Conservation (phyloP, 2,113 vertebrate species). For the Megaceryle torquata region DNA sequence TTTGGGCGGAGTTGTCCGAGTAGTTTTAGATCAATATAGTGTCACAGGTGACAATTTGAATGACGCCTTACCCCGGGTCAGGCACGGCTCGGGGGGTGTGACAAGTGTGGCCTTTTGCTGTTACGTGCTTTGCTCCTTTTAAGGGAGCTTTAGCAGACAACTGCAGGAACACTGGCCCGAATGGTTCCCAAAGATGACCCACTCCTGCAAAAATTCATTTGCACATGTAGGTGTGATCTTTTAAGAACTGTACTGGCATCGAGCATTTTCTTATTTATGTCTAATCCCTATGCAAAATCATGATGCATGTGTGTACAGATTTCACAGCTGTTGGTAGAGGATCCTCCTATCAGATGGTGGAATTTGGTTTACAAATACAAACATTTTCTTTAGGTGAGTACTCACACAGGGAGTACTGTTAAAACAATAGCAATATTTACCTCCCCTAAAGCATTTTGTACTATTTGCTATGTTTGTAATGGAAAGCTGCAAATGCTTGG, state of each 20-base stretch:
- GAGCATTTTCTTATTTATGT: not conserved
- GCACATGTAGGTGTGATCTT: fast-evolving
- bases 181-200: not conserved
- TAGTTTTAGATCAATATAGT: not conserved
- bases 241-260: not conserved
- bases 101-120: not conserved
- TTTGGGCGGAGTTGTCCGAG: not conserved
- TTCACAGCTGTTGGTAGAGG: not conserved
- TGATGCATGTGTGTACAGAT: not conserved
- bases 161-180: not conserved
- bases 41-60: not conserved
- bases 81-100: not conserved
- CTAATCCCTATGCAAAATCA: not conserved
- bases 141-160: not conserved
- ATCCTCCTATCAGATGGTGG: fast-evolving
- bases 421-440: not conserved
- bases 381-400: not conserved
- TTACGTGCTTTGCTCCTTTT: fast-evolving
- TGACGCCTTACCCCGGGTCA: not conserved
- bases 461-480: not conserved
- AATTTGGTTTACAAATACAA: not conserved
- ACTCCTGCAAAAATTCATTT: not conserved
- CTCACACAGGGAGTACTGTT: not conserved
- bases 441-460: not conserved
- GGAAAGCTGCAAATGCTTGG: not conserved